Evolutionary conservation across 2,797 vertebrate genomes (phyloP).

Genomic region (Chiloscyllium punctatum): DNA sequence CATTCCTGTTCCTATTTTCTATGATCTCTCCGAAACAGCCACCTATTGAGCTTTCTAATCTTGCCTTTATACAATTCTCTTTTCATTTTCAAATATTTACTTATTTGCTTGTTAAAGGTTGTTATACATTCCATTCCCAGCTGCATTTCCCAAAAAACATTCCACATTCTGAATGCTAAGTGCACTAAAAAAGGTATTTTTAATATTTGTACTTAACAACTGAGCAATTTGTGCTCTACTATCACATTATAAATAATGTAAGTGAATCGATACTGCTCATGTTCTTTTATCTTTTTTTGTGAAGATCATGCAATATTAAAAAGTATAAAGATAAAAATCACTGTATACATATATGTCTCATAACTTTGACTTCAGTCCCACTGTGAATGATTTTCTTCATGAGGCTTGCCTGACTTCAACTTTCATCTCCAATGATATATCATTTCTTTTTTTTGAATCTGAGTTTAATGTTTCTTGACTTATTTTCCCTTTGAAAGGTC

Average conservation of each 20-base stretch:
- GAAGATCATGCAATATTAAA: neutral
- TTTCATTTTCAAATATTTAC: constrained; percentile 2
- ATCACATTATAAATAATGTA: neutral
- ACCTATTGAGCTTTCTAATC: neutral
- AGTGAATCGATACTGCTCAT: neutral
- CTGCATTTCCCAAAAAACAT: neutral
- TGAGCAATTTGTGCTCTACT: neutral
- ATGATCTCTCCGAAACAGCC: neutral
- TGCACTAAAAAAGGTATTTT: neutral
- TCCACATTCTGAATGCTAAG: neutral
- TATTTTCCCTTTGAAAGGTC: neutral
- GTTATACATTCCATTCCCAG: neutral
- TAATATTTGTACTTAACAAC: neutral
- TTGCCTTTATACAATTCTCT: neutral
- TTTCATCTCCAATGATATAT: neutral
- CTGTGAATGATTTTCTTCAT: neutral
- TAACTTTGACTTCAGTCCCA: neutral
- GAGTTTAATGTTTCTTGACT: neutral
- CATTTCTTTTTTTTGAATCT: neutral
- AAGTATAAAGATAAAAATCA: neutral
- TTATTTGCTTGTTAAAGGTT: neutral
- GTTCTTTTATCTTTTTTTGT: neutral
- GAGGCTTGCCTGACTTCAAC: neutral
- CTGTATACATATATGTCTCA: neutral
- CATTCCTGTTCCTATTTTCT: neutral